phyloP scores from a whole-genome alignment of 1,140 invertebrate genomes.

The Ptiloglossa arizonensis region DNA sequence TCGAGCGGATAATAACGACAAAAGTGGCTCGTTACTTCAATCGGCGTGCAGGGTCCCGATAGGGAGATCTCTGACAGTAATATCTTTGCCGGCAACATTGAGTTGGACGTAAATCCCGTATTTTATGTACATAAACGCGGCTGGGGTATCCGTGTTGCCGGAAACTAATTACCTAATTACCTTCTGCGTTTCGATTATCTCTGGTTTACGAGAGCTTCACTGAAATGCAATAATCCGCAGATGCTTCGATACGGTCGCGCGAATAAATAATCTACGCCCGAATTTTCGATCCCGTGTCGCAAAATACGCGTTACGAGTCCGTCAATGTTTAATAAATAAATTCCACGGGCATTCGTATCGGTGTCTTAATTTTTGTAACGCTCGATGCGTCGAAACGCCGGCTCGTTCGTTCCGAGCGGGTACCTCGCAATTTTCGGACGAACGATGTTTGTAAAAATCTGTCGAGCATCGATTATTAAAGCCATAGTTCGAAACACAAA shows the following conservation, averaged over 20 bases:
- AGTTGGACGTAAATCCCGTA: slow-evolving; percentile 26
- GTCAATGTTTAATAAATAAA: neutral
- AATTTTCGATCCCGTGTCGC: neutral
- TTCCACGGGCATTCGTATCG: no score
- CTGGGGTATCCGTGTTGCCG: neutral
- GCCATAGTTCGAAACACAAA: no score
- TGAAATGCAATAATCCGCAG: neutral
- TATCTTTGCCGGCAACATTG: neutral
- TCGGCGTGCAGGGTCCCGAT: neutral
- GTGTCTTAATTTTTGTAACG: no score
- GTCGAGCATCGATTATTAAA: no score
- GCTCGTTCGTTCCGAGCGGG: no score
- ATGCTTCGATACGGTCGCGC: neutral
- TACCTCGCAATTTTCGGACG: no score
- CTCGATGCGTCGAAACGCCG: no score
- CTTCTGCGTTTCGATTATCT: slow-evolving; percentile 34
- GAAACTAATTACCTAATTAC: slow-evolving; percentile 49
- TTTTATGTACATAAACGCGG: slow-evolving; percentile 24
- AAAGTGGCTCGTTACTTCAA: slow-evolving; percentile 28
- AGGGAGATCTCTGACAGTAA: slow-evolving; percentile 7
- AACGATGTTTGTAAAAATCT: no score
- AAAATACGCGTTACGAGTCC: neutral
- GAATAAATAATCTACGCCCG: neutral
- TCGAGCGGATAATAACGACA: neutral
- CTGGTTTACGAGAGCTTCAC: slow-evolving; percentile 23